Conservation (phyloP, 2,888 invertebrate species). For the Parnassius mnemosyne region DNA sequence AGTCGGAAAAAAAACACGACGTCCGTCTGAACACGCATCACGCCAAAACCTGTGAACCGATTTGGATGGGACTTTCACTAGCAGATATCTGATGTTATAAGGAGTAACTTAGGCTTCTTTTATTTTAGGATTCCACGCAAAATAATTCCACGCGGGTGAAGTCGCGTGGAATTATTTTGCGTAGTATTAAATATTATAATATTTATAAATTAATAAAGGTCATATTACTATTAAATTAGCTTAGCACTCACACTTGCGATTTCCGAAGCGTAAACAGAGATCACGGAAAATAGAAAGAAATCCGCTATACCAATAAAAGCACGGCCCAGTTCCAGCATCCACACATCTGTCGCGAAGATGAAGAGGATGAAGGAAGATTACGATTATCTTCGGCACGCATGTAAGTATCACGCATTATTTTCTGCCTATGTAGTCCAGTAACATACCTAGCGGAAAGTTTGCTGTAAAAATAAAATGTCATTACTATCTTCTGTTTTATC, state of each 20-base stretch:
- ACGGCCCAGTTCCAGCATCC: constrained; percentile 40
- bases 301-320: constrained; percentile 31
- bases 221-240: too few relatives aligned
- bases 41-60: too few relatives aligned
- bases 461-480: constrained; percentile 24
- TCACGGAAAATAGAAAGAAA: constrained; percentile 29
- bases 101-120: too few relatives aligned
- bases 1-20: too few relatives aligned
- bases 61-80: too few relatives aligned
- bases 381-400: constrained; percentile 33
- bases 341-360: constrained; percentile 36
- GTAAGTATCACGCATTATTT: constrained; percentile 30
- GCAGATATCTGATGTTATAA: too few relatives aligned
- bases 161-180: too few relatives aligned
- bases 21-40: too few relatives aligned
- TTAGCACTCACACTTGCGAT: constrained; percentile 41
- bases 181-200: too few relatives aligned
- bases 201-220: too few relatives aligned
- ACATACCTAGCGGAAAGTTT: constrained; percentile 18
- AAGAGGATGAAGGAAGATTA: constrained; percentile 32
- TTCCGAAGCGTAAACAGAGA: constrained; percentile 41
- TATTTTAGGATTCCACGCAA: too few relatives aligned
- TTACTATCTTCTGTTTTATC: too few relatives aligned
- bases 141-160: background rate
- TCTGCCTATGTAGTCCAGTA: constrained; percentile 33